These are phyloP conservation scores for Rhynchonycteris naso DNA, from an alignment of 2,797 vertebrate genomes.

Conservation along the genomic window DNA sequence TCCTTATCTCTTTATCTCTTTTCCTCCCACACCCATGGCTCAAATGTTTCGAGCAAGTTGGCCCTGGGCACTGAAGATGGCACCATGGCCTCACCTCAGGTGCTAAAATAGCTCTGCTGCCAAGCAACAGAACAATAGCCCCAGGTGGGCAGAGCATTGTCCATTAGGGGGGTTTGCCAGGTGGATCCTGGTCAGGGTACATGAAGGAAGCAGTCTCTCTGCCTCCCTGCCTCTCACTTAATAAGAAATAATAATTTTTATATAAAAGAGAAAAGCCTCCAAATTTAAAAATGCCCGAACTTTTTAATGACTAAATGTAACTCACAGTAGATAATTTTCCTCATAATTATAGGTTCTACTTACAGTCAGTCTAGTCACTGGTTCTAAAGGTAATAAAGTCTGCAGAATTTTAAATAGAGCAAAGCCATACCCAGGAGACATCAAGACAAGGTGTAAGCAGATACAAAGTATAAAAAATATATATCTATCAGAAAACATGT, in stretches of 20 bases:
- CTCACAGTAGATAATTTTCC: not conserved
- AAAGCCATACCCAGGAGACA: not conserved
- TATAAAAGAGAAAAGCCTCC: conserved; percentile 7
- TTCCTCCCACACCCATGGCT: no score
- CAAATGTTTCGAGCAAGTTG: no score
- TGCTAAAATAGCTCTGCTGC: no score
- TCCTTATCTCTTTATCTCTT: no score
- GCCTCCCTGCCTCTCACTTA: no score
- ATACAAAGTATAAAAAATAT: not conserved
- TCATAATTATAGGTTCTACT: not conserved
- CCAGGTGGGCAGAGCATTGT: no score
- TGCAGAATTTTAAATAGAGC: conserved; percentile 4
- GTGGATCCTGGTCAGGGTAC: no score
- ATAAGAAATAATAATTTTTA: not conserved
- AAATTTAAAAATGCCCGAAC: not conserved
- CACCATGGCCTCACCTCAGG: no score
- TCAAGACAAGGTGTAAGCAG: conserved; percentile 15
- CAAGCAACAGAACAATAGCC: no score
- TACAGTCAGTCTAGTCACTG: not conserved
- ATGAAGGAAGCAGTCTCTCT: no score
- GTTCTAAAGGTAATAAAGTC: not conserved
- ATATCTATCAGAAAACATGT: not conserved
- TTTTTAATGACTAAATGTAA: not conserved
- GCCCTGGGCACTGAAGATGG: no score
- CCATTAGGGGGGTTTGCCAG: no score